phyloP scores from a whole-genome alignment of 2,797 vertebrate species.

The Perodicticus potto region DNA sequence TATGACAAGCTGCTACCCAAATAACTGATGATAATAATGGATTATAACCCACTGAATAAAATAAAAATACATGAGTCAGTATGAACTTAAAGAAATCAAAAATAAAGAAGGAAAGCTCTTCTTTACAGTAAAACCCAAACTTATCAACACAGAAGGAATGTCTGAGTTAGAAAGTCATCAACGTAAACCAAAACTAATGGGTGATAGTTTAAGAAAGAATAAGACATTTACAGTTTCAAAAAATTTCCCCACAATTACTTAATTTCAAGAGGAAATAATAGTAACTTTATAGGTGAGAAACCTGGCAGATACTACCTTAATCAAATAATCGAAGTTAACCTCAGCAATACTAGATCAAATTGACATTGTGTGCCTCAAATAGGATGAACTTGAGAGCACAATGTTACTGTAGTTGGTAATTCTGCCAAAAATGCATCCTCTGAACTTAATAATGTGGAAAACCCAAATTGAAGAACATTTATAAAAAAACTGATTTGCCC shows the following conservation, averaged over 20 bases:
- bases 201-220: background rate
- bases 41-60: constrained; percentile 13
- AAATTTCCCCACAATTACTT: constrained; percentile 14
- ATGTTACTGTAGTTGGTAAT: background rate
- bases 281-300: background rate
- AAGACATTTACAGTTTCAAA: background rate
- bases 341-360: background rate
- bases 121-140: background rate
- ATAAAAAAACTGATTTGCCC: constrained; percentile 15
- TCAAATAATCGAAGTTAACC: background rate
- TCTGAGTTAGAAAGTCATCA: background rate
- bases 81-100: background rate
- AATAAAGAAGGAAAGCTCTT: background rate
- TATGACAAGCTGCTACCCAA: background rate
- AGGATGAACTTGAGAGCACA: background rate
- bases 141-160: background rate
- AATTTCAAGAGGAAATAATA: constrained; percentile 17
- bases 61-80: background rate
- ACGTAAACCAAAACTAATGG: background rate
- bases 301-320: background rate
- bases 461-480: background rate
- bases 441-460: constrained; percentile 13
- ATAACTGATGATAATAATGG: background rate
- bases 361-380: background rate
- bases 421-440: background rate